These are phyloP conservation scores for Fukomys damarensis DNA, from an alignment of 2,113 vertebrate species.

Conservation along the genomic window DNA sequence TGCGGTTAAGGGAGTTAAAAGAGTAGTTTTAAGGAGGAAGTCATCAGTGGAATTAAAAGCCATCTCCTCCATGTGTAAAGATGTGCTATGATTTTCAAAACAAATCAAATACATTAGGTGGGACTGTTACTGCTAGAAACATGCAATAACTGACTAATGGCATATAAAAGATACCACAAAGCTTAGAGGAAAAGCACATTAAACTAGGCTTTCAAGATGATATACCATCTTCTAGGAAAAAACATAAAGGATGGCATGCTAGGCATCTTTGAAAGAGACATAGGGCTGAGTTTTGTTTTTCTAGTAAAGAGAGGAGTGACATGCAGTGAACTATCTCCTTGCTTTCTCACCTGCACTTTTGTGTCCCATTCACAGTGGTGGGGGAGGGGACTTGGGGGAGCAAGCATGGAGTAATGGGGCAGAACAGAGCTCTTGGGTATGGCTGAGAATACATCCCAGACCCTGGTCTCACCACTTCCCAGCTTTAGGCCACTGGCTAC, in stretches of 20 bases:
- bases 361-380: not conserved
- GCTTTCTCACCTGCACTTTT: slow-evolving; percentile 44
- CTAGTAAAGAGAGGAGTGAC: slow-evolving; percentile 30
- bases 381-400: not conserved
- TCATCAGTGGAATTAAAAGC: slow-evolving; percentile 78
- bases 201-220: slow-evolving; percentile 77
- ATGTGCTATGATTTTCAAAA: slow-evolving; percentile 76
- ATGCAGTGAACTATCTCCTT: not conserved
- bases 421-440: not conserved
- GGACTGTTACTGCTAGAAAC: slow-evolving; percentile 64
- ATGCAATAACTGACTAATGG: slow-evolving; percentile 75
- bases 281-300: slow-evolving; percentile 37
- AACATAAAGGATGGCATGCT: slow-evolving; percentile 38
- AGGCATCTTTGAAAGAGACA: not conserved
- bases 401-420: not conserved
- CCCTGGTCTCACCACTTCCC: not conserved
- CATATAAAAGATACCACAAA: slow-evolving; percentile 81
- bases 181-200: slow-evolving; percentile 74
- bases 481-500: not conserved
- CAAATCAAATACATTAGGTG: slow-evolving; percentile 82
- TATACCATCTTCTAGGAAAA: slow-evolving; percentile 61
- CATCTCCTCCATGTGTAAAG: slow-evolving; percentile 67
- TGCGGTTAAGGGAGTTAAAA: slow-evolving; percentile 77
- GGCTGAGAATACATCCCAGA: not conserved
- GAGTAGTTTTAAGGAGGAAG: slow-evolving; percentile 75